Evolutionary conservation across 2,888 invertebrate species (phyloP).

Genomic region (Bugulina stolonifera): DNA sequence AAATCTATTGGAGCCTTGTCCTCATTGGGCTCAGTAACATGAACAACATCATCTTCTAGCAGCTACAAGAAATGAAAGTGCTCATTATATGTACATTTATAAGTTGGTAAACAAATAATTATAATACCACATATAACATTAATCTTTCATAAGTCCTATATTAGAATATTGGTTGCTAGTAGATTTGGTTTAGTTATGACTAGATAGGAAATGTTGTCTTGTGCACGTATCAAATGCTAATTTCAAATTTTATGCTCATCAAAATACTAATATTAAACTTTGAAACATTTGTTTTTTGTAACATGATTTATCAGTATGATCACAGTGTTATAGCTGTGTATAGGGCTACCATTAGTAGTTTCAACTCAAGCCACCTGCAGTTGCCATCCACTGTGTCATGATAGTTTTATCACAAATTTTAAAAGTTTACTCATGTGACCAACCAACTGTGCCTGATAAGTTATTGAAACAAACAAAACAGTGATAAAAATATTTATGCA

Average conservation of each 20-base stretch:
- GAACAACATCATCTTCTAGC: neutral
- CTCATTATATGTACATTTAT: neutral
- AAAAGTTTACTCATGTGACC: slow-evolving; percentile 11
- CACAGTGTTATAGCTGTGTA: neutral
- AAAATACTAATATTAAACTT: neutral
- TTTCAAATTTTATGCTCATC: neutral
- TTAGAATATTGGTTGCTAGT: too few species aligned
- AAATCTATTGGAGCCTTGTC: slow-evolving; percentile 17
- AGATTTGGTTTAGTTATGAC: too few species aligned
- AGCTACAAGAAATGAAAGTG: neutral
- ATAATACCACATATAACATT: neutral
- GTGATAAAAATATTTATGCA: slow-evolving; percentile 12
- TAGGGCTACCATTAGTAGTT: too few species aligned
- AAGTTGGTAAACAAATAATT: neutral
- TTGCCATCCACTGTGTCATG: neutral
- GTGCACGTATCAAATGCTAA: neutral
- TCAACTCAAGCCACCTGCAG: neutral
- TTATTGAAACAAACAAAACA: slow-evolving; percentile 6
- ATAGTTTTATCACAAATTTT: neutral
- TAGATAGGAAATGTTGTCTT: too few species aligned
- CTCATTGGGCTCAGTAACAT: neutral
- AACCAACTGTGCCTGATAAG: slow-evolving; percentile 17
- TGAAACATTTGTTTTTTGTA: neutral
- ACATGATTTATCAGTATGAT: neutral
- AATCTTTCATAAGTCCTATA: neutral